These are phyloP conservation scores for Hylaeus volcanicus DNA, from an alignment of 1,140 invertebrate genomes.

Conservation along the genomic window DNA sequence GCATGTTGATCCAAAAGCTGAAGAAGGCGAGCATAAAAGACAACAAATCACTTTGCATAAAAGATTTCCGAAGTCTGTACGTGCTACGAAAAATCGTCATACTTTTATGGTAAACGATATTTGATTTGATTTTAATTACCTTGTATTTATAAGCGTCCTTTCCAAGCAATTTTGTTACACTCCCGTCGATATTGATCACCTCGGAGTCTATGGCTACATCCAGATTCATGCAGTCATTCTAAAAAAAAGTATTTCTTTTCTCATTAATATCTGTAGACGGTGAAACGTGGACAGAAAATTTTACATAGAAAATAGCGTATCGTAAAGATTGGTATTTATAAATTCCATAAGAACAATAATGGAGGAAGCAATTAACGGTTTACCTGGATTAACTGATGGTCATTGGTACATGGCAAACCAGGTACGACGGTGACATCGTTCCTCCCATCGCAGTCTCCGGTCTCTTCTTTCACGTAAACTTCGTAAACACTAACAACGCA, in stretches of 20 bases:
- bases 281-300: background rate
- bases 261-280: background rate
- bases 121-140: slow-evolving; percentile 10
- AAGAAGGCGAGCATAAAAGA: background rate
- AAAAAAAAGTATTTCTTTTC: slow-evolving; percentile 17
- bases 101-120: too few species aligned
- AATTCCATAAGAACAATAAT: too few species aligned
- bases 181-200: slow-evolving; percentile 62
- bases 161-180: slow-evolving; percentile 61
- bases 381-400: slow-evolving; percentile 69
- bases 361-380: slow-evolving; percentile 21
- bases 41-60: background rate
- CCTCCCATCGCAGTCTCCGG: slow-evolving; percentile 33
- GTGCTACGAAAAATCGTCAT: too few species aligned
- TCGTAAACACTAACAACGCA: slow-evolving; percentile 69
- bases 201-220: slow-evolving; percentile 64
- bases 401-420: slow-evolving; percentile 43
- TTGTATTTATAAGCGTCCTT: slow-evolving; percentile 67
- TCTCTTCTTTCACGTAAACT: slow-evolving; percentile 73
- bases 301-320: background rate
- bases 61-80: background rate
- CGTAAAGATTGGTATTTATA: too few species aligned
- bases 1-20: slow-evolving; percentile 61
- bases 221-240: slow-evolving; percentile 64
- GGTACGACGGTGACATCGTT: slow-evolving; percentile 52